phyloP scores from a whole-genome alignment of 2,888 invertebrate species.

The Calameuta pallipes region DNA sequence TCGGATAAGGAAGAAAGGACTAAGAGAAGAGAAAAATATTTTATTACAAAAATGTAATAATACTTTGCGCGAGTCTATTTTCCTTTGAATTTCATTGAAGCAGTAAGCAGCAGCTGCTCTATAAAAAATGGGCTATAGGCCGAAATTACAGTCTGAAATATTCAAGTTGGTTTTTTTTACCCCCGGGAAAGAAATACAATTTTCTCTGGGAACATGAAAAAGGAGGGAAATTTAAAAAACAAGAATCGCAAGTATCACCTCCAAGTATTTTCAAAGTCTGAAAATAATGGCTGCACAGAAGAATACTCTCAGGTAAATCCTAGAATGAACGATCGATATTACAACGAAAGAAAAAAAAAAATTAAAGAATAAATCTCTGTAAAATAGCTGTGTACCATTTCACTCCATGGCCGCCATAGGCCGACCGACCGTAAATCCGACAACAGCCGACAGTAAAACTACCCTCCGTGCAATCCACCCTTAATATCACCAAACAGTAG shows the following conservation, averaged over 20 bases:
- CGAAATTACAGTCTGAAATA: background rate
- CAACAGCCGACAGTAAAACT: slow-evolving; percentile 7
- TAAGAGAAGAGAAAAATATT: too few species aligned
- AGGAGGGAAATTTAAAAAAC: background rate
- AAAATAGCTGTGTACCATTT: background rate
- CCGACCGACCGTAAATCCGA: background rate
- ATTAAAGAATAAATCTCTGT: background rate
- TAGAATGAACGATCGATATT: background rate
- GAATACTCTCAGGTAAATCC: background rate
- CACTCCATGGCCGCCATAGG: background rate
- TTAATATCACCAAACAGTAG: background rate
- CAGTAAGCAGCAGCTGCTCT: too few species aligned
- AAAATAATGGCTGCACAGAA: background rate
- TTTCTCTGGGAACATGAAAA: background rate
- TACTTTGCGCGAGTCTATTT: too few species aligned
- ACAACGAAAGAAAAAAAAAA: background rate
- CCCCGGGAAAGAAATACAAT: background rate
- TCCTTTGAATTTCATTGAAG: too few species aligned
- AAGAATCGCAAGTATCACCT: background rate
- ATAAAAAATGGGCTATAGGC: background rate
- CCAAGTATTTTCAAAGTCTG: background rate
- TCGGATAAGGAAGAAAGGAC: too few species aligned
- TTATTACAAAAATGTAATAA: too few species aligned
- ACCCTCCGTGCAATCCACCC: slow-evolving; percentile 1
- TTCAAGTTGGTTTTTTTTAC: background rate